Conservation (phyloP, 2,888 invertebrate species). For the Xiphydria camelus region DNA sequence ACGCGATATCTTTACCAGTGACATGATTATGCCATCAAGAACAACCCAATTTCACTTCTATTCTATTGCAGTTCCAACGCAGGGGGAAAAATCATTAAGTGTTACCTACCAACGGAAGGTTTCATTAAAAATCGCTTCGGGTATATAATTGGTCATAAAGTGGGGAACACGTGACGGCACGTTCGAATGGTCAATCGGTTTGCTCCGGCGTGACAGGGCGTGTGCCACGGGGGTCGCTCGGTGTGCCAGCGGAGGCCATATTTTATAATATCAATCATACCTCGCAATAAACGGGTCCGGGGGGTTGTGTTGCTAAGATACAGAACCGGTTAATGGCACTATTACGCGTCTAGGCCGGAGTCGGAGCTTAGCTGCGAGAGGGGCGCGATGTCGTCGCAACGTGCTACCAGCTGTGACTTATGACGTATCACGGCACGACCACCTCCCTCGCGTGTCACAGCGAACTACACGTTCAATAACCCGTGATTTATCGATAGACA, state of each 20-base stretch:
- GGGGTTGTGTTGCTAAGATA: conserved; percentile 49
- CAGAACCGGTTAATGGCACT: conserved; percentile 51
- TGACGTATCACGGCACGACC: conserved; percentile 45
- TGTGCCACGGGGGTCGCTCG: neutral
- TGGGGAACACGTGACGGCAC: neutral
- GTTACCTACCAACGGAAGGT: no score
- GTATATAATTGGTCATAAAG: neutral
- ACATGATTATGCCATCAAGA: no score
- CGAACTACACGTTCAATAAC: conserved; percentile 36
- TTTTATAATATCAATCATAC: conserved; percentile 52
- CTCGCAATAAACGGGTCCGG: conserved; percentile 44
- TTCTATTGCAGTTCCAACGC: no score
- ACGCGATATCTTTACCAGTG: no score
- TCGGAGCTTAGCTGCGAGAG: conserved; percentile 19
- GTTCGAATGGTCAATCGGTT: neutral
- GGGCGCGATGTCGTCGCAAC: conserved; percentile 47
- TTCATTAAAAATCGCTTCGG: no score
- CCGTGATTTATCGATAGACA: conserved; percentile 40
- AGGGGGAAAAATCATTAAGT: no score
- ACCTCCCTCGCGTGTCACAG: conserved; percentile 28
- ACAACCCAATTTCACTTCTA: no score
- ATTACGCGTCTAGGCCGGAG: conserved; percentile 42
- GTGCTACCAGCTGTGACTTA: conserved; percentile 55
- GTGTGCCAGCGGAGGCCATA: no score
- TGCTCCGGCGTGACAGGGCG: neutral